A percentile compares a stretch with the other conserved stretches of the same genome.
Conservation (phyloP, 2,113 vertebrate genomes). For the Tachycineta bicolor region DNA sequence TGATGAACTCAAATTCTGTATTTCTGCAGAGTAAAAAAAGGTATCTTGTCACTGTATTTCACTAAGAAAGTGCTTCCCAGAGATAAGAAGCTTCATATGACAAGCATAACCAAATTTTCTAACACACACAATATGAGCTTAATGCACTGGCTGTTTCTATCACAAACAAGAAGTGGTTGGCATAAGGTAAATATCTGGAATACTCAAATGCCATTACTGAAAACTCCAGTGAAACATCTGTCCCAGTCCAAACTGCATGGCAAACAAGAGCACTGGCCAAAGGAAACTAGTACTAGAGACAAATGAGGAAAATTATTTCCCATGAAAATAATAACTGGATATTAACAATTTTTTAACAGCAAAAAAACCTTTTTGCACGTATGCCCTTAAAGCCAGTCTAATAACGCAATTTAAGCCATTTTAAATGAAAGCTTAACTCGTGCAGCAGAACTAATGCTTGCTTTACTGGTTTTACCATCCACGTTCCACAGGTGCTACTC, state of each 20-base stretch:
- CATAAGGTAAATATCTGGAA: background rate
- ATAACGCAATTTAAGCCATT: background rate
- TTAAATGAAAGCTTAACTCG: background rate
- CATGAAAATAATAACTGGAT: background rate
- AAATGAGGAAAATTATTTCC: background rate
- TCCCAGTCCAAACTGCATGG: background rate
- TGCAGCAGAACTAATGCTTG: background rate
- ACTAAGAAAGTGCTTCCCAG: background rate
- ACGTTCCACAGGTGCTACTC: background rate
- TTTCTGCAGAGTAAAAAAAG: background rate
- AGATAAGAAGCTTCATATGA: background rate
- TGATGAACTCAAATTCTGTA: background rate
- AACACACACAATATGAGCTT: background rate
- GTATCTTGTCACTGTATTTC: background rate
- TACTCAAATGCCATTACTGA: background rate
- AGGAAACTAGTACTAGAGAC: background rate
- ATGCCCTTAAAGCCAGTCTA: background rate
- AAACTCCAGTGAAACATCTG: background rate
- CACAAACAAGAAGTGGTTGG: background rate
- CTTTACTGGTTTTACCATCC: background rate
- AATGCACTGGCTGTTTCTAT: background rate
- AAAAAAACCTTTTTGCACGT: background rate
- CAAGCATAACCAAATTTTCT: background rate
- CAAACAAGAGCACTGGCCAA: background rate
- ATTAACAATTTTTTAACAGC: background rate